phyloP scores from a whole-genome alignment of 1,140 invertebrate species.

The Phymorhynchus buccinoides region DNA sequence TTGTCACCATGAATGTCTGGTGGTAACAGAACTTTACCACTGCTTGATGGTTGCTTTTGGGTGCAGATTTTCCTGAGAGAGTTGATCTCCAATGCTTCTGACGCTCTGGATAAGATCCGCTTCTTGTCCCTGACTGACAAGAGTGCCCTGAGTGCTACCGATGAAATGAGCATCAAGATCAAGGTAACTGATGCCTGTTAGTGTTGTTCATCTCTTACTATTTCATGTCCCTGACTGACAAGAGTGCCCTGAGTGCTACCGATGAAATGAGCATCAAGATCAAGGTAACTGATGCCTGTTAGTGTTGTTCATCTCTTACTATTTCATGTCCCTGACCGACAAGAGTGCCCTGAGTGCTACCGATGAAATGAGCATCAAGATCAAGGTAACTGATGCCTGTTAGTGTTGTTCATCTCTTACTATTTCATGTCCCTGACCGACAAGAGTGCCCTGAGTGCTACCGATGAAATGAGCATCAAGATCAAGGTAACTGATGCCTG shows the following conservation, averaged over 20 bases:
- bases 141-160: slow-evolving; percentile 83
- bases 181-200: slow-evolving; percentile 77
- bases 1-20: neutral
- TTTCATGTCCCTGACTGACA: slow-evolving; percentile 91
- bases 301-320: no score
- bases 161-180: slow-evolving; percentile 92
- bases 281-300: slow-evolving; percentile 77
- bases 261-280: slow-evolving; percentile 92
- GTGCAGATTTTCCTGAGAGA: slow-evolving; percentile 94
- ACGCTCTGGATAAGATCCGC: slow-evolving; percentile 77
- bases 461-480: no score
- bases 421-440: no score
- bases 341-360: no score
- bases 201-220: no score
- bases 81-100: slow-evolving; percentile 90
- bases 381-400: no score
- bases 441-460: no score
- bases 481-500: no score
- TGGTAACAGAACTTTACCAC: no score
- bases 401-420: no score
- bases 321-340: no score
- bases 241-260: slow-evolving; percentile 82
- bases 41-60: slow-evolving; percentile 6
- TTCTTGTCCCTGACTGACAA: slow-evolving; percentile 91
- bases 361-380: no score